Conservation (phyloP, 2,113 vertebrate genomes). For the Oncorhynchus gorbuscha region DNA sequence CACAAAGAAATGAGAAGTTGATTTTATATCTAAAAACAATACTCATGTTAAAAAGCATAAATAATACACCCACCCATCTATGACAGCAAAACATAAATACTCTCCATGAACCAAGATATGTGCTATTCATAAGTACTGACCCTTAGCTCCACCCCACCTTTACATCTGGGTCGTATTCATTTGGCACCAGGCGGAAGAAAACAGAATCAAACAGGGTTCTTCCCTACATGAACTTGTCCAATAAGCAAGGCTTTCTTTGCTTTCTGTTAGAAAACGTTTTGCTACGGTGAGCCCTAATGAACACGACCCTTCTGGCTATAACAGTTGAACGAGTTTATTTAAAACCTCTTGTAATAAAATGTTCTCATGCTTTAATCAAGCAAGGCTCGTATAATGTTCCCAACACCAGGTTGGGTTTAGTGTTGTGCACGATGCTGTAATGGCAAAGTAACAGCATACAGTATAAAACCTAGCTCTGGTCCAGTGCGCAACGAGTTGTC, state of each 20-base stretch:
- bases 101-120: conserved; percentile 32
- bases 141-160: conserved; percentile 25
- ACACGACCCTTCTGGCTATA: background rate
- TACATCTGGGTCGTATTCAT: too few species aligned
- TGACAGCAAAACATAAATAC: conserved; percentile 25
- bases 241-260: too few species aligned
- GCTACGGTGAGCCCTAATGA: too few species aligned
- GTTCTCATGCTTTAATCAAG: conserved; percentile 45
- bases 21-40: conserved; percentile 62
- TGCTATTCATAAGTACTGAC: conserved; percentile 54
- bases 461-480: conserved; percentile 39
- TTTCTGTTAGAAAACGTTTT: too few species aligned
- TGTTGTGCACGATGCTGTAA: conserved; percentile 65
- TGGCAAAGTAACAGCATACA: conserved; percentile 50
- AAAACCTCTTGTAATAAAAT: conserved; percentile 61
- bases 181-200: too few species aligned
- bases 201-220: too few species aligned
- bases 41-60: conserved; percentile 63
- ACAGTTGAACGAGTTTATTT: conserved; percentile 6
- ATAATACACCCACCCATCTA: background rate
- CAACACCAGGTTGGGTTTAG: conserved; percentile 68
- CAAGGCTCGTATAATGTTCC: conserved; percentile 53
- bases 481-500: too few species aligned
- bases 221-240: too few species aligned
- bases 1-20: conserved; percentile 48